phyloP scores from a whole-genome alignment of 2,113 vertebrate genomes.

The Microcebus ravelobensis region DNA sequence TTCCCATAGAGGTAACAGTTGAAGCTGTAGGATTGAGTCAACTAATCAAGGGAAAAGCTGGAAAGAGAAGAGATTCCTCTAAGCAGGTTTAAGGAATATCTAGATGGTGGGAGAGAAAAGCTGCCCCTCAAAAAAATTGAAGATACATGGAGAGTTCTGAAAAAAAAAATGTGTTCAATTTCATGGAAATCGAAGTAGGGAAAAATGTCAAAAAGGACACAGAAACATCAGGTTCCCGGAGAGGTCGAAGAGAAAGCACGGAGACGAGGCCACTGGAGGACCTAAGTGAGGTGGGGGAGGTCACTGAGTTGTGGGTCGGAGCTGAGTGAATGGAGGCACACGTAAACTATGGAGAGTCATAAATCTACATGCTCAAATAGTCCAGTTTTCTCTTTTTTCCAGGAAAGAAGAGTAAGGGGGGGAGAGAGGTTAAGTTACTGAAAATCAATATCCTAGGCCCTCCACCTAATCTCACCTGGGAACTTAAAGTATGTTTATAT shows the following conservation, averaged over 20 bases:
- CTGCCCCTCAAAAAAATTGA: not conserved
- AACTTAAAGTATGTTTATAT: not conserved
- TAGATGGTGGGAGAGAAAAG: not conserved
- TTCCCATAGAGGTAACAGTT: not conserved
- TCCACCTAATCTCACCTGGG: not conserved
- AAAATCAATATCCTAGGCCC: not conserved
- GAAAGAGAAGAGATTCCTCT: not conserved
- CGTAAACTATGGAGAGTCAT: not conserved
- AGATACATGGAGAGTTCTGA: not conserved
- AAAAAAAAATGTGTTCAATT: not conserved
- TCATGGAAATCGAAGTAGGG: not conserved
- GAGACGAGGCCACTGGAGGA: not conserved
- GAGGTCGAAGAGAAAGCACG: not conserved
- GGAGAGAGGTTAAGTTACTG: not conserved
- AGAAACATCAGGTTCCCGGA: not conserved
- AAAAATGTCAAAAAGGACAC: not conserved
- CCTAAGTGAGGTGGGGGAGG: not conserved
- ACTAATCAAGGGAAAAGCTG: not conserved
- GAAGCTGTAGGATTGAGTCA: not conserved
- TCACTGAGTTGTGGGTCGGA: not conserved
- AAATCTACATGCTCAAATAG: not conserved
- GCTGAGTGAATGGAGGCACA: not conserved
- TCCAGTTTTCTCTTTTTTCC: not conserved
- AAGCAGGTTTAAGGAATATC: not conserved
- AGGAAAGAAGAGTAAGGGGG: not conserved